phyloP scores from a whole-genome alignment of 2,888 invertebrate species.

The Brenthis hecate region DNA sequence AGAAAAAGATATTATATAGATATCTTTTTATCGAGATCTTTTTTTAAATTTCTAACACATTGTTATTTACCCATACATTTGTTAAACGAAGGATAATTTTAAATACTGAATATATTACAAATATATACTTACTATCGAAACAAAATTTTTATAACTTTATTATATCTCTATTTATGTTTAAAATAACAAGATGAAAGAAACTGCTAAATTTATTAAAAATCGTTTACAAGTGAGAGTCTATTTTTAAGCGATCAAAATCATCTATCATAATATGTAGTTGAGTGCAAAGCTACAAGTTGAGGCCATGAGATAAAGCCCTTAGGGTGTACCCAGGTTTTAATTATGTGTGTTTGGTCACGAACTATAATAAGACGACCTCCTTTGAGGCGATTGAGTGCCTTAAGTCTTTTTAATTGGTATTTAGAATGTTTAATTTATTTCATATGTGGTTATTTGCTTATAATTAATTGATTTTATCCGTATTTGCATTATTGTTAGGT shows the following conservation, averaged over 20 bases:
- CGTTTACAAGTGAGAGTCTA: neutral
- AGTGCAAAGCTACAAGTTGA: conserved; percentile 29
- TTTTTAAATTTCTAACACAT: neutral
- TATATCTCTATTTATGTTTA: too few relatives aligned
- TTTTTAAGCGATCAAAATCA: conserved; percentile 25
- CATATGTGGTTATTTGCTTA: conserved; percentile 3
- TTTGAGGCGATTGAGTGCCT: conserved; percentile 35
- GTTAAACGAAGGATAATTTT: neutral
- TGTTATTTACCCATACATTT: neutral
- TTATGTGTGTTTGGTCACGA: conserved; percentile 40
- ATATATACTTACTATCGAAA: too few relatives aligned
- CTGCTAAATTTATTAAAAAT: neutral
- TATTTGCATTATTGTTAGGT: neutral
- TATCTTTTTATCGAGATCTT: neutral
- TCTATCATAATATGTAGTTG: conserved; percentile 28
- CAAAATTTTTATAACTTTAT: too few relatives aligned
- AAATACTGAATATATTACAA: too few relatives aligned
- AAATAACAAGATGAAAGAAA: too few relatives aligned
- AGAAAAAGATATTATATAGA: conserved; percentile 13
- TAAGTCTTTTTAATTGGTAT: conserved; percentile 34
- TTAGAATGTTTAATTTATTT: conserved; percentile 33
- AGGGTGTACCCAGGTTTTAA: conserved; percentile 38
- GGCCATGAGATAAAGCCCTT: conserved; percentile 35
- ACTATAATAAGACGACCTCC: conserved; percentile 36
- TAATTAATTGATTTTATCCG: conserved; percentile 2